Percentiles rank a stretch among this genome's conserved stretches.
Conservation (phyloP, 2,113 vertebrate genomes). For the Chloropsis cyanopogon region DNA sequence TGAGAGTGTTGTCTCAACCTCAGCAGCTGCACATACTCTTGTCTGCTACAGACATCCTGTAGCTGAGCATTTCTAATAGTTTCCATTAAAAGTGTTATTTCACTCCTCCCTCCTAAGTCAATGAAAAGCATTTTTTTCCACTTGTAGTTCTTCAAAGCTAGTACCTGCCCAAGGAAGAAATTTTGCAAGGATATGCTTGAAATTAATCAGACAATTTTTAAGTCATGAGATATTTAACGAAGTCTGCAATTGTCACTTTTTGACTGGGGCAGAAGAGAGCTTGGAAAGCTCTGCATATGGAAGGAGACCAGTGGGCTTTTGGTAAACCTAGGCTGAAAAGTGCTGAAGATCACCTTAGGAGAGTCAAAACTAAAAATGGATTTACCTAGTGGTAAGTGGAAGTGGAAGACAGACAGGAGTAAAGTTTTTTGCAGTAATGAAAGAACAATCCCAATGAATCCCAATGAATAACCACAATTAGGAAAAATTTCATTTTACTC, state of each 20-base stretch:
- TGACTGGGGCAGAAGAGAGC: neutral
- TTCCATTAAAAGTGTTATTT: conserved; percentile 38
- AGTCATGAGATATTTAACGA: neutral
- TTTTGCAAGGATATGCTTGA: neutral
- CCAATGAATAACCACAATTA: neutral
- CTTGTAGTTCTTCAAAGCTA: neutral
- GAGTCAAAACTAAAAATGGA: neutral
- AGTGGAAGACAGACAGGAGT: neutral
- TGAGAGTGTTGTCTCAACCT: neutral
- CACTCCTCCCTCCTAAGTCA: neutral
- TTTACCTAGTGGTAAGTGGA: neutral
- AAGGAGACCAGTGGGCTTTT: neutral
- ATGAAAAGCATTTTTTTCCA: neutral
- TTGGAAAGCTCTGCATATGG: neutral
- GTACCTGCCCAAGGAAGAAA: neutral
- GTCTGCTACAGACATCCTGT: neutral
- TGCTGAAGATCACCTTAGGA: neutral
- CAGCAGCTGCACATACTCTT: neutral
- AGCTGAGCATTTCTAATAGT: neutral
- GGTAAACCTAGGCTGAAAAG: neutral
- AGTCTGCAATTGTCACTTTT: neutral
- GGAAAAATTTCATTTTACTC: rapidly evolving
- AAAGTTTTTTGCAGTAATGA: neutral
- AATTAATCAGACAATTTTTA: neutral
- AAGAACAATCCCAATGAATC: neutral